A percentile compares a stretch with the other conserved stretches of the same genome.
Evolutionary conservation across 2,113 vertebrate species (phyloP).

Genomic region (Vulpes ferrilata): DNA sequence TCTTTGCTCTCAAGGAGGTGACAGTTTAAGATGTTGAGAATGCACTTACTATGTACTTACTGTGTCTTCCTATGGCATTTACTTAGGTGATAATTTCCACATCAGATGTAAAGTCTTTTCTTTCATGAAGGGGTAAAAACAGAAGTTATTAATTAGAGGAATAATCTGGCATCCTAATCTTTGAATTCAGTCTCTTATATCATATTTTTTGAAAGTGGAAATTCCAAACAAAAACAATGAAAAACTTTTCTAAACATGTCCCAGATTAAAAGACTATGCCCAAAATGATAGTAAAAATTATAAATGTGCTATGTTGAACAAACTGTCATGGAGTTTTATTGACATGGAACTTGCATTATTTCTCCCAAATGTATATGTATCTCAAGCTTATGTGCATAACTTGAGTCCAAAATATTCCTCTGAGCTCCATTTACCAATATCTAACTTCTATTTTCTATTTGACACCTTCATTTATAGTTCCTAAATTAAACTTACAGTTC

Average conservation of each 20-base stretch:
- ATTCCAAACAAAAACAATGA: neutral
- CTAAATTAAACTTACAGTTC: neutral
- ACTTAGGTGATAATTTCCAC: neutral
- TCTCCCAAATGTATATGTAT: neutral
- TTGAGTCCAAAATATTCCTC: neutral
- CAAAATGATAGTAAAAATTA: neutral
- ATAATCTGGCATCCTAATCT: neutral
- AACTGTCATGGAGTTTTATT: neutral
- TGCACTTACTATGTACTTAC: neutral
- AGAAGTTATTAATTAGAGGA: neutral
- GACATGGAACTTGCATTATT: neutral
- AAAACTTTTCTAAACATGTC: slow-evolving; percentile 2
- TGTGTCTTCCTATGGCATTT: neutral
- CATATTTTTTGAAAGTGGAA: neutral
- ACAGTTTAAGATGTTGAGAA: neutral
- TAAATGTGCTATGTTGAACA: slow-evolving; percentile 12
- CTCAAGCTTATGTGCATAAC: neutral
- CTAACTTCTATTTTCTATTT: neutral
- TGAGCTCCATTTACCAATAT: neutral
- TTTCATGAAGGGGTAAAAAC: neutral
- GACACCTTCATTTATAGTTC: neutral
- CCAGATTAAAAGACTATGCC: neutral
- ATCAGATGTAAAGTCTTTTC: neutral
- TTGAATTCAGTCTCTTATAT: neutral
- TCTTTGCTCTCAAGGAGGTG: neutral